phyloP scores from a whole-genome alignment of 2,888 invertebrate species.

The Podotricha telesiphe region DNA sequence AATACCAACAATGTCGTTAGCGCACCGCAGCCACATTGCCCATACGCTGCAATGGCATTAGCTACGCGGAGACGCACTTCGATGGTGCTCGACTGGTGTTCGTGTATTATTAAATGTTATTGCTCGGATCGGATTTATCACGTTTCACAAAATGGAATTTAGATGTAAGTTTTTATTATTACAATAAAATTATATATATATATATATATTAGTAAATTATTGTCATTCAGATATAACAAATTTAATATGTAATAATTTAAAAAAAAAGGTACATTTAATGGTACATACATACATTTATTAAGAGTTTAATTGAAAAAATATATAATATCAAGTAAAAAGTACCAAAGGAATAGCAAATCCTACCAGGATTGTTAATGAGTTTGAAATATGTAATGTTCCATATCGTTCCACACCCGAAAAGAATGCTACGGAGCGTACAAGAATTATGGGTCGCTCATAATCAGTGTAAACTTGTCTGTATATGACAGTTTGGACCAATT shows the following conservation, averaged over 20 bases:
- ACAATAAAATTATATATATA: no score
- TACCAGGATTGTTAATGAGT: not conserved
- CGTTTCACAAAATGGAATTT: not conserved
- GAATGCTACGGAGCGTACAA: not conserved
- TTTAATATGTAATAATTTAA: no score
- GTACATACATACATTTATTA: no score
- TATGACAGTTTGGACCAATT: constrained; percentile 47
- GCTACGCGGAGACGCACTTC: constrained; percentile 48
- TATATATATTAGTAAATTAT: no score
- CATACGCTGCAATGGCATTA: constrained; percentile 62
- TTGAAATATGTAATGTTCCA: not conserved
- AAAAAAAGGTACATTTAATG: no score
- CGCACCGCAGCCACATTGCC: constrained; percentile 46
- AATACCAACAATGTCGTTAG: constrained; percentile 85
- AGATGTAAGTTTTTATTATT: not conserved
- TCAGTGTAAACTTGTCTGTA: constrained; percentile 38
- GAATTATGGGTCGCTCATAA: constrained; percentile 28
- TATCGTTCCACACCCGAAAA: not conserved
- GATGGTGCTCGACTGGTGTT: not conserved
- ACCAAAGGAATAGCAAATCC: no score
- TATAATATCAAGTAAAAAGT: no score
- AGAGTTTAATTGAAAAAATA: no score
- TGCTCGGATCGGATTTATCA: not conserved
- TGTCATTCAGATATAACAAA: no score
- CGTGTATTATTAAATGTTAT: not conserved